Evolutionary conservation across 2,888 invertebrate genomes (phyloP).

Genomic region (Mesorhabditis belari): DNA sequence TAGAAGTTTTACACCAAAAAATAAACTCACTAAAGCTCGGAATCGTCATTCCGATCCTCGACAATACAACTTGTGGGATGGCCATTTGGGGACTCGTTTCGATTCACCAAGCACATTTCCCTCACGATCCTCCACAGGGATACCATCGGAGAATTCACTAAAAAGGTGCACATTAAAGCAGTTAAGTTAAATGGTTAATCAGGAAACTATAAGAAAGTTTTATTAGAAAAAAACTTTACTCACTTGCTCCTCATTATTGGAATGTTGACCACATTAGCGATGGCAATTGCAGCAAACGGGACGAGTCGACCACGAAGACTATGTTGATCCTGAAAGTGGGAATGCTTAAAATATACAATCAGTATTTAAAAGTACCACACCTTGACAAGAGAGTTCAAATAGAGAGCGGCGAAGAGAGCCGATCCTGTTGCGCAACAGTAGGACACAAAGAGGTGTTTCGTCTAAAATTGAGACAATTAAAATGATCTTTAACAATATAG

Average conservation of each 20-base stretch:
- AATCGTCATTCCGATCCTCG: constrained; percentile 80
- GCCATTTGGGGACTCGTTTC: constrained; percentile 63
- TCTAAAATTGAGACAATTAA: neutral
- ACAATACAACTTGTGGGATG: constrained; percentile 77
- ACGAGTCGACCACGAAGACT: constrained; percentile 77
- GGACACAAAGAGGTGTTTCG: constrained; percentile 57
- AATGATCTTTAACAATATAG: neutral
- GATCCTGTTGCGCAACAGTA: constrained; percentile 27
- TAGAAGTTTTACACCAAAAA: no score
- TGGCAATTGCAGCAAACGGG: constrained; percentile 86
- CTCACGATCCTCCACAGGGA: constrained; percentile 20
- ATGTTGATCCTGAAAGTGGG: constrained; percentile 57
- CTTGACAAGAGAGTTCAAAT: constrained; percentile 22
- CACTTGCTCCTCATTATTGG: constrained; percentile 72
- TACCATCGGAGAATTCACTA: constrained; percentile 28
- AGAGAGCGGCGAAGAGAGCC: constrained; percentile 25
- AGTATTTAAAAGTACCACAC: no score
- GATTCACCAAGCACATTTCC: constrained; percentile 53
- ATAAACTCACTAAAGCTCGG: constrained; percentile 79
- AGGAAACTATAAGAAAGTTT: neutral
- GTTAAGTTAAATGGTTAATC: neutral
- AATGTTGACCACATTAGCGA: constrained; percentile 93
- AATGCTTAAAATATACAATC: neutral
- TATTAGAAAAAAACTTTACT: no score
- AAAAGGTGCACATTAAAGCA: neutral